Evolutionary conservation across 2,888 invertebrate species (phyloP), one percentile per base, ranked within the genome.

Genomic region (Acleris literana): DNA sequence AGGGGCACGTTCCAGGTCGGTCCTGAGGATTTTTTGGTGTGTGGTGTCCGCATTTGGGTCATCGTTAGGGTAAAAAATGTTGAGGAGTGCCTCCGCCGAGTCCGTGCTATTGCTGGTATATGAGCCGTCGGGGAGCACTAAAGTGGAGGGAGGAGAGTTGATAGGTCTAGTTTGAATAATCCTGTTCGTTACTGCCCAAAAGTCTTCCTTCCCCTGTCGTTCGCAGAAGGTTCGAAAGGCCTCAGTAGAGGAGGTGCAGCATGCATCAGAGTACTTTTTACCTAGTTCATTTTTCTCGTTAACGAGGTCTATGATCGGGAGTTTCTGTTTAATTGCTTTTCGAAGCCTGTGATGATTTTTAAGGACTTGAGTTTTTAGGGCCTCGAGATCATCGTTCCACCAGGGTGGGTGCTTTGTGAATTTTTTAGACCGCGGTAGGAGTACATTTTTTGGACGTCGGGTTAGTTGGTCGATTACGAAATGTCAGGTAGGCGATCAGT

Each of bases 381-480:
- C 7, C n/a, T 65, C 64, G 0, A 69, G 46, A 11, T 69, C 53
- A 1, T 66, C 64, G 9, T 16, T 69, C 69, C 71, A 71, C 69
- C 71, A 69, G 1, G 65, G 68, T 6, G n/a, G 33, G 17, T 5
- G n/a, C n/a, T 2, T 16, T 1, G 1, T 13, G 18, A 13, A 9
- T 18, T 0, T 46, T 1, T 18, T 18, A 1, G 58, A 18, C 6
- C 46, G 17, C 0, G 58, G 54, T 2, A 68, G 13, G 0, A 46
- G 18, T 4, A 64, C 4, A 49, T 18, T 18, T 51, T 29, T 52
- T 62, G 43, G 7, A 68, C 59, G 5, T 39, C 43, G 3, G 1
- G 58, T 57, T 0, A 61, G 2, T 1, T 22, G 11, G 0, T 9
- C 1, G 9, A 51, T 56, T 1, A 62, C 3, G 3, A 3, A 22